Base-by-base conservation (phyloP, 2,797 vertebrate species). In the Anguilla megastoma region DNA sequence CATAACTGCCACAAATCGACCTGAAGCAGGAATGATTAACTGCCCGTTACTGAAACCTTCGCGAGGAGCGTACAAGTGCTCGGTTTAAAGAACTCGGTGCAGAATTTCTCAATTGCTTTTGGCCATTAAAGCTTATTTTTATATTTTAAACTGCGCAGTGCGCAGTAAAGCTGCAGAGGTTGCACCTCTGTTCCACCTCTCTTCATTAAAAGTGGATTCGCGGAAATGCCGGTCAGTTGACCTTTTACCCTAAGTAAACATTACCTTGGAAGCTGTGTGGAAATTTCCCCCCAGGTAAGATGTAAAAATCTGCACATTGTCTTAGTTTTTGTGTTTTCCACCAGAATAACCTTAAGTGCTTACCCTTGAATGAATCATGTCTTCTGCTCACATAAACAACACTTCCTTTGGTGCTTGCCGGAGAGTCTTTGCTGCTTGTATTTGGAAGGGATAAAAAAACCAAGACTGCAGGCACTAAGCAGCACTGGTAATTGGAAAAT, bases 341-440 rank as follows among this genome's bases (percentile, higher is more conserved):
- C 36, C 14, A 21, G 21, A 82, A 10, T 48, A 48, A 50, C 45
- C 7, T 50, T 50, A 50, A 74, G 7, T n/a, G 27, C 52, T 88
- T 74, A 88, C 48, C 30, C 27, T 76, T 50, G 76, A 87, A 84
- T 71, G 45, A 87, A 16, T 48, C 16, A 9, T 87, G 45, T 30
- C 10, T 63, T 18, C 1, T 8, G 5, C 48, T 5, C 21, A 56
- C n/a, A 79, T 79, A 74, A 56, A 74, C 30, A 50, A 33, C 30
- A 86, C 30, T 50, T 88, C 66, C 52, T 85, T 88, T 76, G 74
- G 87, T 85, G 82, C 18, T 85, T 30, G 58, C 66, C 24, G 14
- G 66, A 66, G 58, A 71, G 56, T 45, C 14, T 60, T 88, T 41
- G n/a, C 79, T 48, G 82, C 74, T 41, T 85, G 50, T 88, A 54